Conservation (phyloP, 2,113 vertebrate species). For the Panthera uncia region DNA sequence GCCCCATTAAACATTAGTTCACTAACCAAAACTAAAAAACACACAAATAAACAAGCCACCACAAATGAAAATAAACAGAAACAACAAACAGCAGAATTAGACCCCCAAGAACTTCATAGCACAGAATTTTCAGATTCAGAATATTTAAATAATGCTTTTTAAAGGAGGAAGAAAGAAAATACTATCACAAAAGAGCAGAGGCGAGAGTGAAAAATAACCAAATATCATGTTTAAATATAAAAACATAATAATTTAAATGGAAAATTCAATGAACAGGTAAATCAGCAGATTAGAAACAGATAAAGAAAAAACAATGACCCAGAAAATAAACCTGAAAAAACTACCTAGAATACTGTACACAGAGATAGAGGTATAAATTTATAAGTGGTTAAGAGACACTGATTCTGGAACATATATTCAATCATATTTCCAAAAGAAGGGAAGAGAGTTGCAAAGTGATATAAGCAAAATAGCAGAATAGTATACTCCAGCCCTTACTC, state of each 20-base stretch:
- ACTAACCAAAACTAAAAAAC: neutral
- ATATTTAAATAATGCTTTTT: neutral
- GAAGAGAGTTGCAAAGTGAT: neutral
- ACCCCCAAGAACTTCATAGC: neutral
- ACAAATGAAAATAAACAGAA: neutral
- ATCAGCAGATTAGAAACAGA: neutral
- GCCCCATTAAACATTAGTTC: neutral
- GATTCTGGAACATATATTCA: neutral
- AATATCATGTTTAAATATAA: neutral
- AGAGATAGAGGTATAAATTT: neutral
- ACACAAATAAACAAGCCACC: neutral
- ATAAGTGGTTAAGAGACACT: neutral
- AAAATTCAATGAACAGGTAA: neutral
- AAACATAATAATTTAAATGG: conserved; percentile 23
- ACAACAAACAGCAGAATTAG: neutral
- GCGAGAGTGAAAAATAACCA: neutral
- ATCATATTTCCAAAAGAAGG: neutral
- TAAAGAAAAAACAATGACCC: neutral
- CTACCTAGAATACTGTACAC: neutral
- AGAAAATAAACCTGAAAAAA: neutral
- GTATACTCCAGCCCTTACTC: neutral
- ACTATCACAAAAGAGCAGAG: neutral
- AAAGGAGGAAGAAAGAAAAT: neutral
- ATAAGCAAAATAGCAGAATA: neutral
- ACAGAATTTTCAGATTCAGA: neutral